Evolutionary conservation across 1,140 invertebrate species (phyloP), one percentile per base, ranked within the genome.

Genomic region (Bombus superbus): DNA sequence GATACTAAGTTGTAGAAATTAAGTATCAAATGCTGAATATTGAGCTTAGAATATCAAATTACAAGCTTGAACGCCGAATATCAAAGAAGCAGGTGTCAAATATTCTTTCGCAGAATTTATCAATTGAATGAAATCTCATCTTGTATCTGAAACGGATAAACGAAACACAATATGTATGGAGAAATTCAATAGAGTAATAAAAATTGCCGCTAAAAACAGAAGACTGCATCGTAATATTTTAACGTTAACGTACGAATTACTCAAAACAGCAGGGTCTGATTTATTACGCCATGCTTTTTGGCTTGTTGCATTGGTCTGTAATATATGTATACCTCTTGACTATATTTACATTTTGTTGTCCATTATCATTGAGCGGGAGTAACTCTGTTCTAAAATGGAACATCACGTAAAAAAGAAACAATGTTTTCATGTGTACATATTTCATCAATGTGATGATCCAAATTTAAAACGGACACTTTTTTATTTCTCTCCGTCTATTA

Each of bases 211-310:
- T 47, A 22, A 69, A 18, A n/a, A 28, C 38, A 32, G n/a, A 28
- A 38, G 9, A 47, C 8, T 38, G 10, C 35, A 68, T 59, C 10
- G 38, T 40, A 57, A 28, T 59, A 72, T 81, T 81, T 59, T 25
- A 53, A 57, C 18, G 47, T 59, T 72, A 59, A 81, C 47, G 6
- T 22, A 28, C 2, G 47, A 32, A 32, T 72, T 81, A 81, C 18
- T 32, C 18, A 3, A n/a, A 25, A 25, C 40, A n/a, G 18, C 6
- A 15, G 25, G 2, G 13, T 25, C 3, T 74, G 80, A 81, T 81
- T 81, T 73, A 81, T 73, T 28, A 53, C 5, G 10, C 10, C 25
- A 13, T 15, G 69, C 18, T 18, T 81, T 81, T 81, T 73, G 80
- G 53, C 53, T 62, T 32, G 38, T 62, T 81, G 22, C 38, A 73